phyloP scores from a whole-genome alignment of 2,888 invertebrate species.

The Lasioglossum figueresi region DNA sequence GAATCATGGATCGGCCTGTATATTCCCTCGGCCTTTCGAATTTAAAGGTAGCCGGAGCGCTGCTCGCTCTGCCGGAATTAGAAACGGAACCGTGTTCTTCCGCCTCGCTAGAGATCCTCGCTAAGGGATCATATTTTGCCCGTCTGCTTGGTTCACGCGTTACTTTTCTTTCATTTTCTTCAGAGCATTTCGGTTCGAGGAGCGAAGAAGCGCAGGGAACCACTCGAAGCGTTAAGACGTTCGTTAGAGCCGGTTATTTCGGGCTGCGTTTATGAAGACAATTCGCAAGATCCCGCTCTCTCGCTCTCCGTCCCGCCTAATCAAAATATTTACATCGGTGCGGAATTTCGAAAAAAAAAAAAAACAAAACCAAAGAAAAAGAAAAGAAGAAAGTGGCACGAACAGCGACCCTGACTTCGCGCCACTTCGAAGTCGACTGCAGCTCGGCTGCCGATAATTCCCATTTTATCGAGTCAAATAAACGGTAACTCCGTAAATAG shows the following conservation, averaged over 20 bases:
- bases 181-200: not conserved
- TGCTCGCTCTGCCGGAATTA: slow-evolving; percentile 12
- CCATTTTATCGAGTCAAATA: slow-evolving; percentile 42
- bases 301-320: slow-evolving; percentile 6
- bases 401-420: slow-evolving; percentile 24
- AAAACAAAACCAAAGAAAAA: not conserved
- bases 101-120: slow-evolving; percentile 2
- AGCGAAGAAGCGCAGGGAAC: not conserved
- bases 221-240: slow-evolving; percentile 10
- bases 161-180: not conserved
- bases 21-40: not conserved
- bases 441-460: slow-evolving; percentile 26
- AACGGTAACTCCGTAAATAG: slow-evolving; percentile 39
- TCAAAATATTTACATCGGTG: slow-evolving; percentile 50
- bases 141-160: not conserved
- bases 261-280: slow-evolving; percentile 43
- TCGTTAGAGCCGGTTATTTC: slow-evolving; percentile 39
- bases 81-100: slow-evolving; percentile 3
- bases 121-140: slow-evolving; percentile 13
- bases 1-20: slow-evolving; percentile 23
- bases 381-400: slow-evolving; percentile 3
- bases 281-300: slow-evolving; percentile 21
- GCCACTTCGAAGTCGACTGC: slow-evolving; percentile 41
- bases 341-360: slow-evolving; percentile 8
- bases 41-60: not conserved